Base-by-base conservation (phyloP, 2,797 vertebrate species). In the Xerus rutilus region DNA sequence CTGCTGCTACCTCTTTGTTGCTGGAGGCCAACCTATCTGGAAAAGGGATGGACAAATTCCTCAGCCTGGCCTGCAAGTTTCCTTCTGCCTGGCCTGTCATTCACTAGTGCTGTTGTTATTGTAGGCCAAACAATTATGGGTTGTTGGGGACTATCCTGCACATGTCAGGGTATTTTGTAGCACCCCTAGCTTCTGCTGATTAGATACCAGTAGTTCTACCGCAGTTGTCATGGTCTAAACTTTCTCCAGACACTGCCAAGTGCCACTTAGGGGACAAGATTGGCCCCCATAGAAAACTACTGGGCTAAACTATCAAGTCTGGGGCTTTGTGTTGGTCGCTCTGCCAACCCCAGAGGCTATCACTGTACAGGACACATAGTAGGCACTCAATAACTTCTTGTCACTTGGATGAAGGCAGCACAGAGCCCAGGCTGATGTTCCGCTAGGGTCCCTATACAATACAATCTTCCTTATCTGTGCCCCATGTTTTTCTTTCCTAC, bases 21-120 rank as follows among this genome's bases (percentile, higher is more conserved):
- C 87, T 67, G 64, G 73, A 92, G 94, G 96, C 96, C 95, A 96
- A 88, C 83, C 86, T 95, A 96, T 89, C 74, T 90, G 93, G 70
- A 97, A 95, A 13, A 98, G 86, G 89, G 91, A 95, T 1, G 85
- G 65, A 93, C 86, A 94, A 91, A 79, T 96, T 96, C 95, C 43
- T 57, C 7, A 62, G 7, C 39, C 96, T 96, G 45, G 59, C 32
- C 96, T 43, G 93, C 47, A 96, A 89, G 52, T 14, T 52, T 97
- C 95, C 97, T 43, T 6, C 28, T 18, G 54, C 72, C 14, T 32
- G 1, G 21, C 13, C 45, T 30, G 20, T 57, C 79, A 94, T 73
- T 65, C 25, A 70, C 5, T 57, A 54, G 8, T 54, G 70, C 25
- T 43, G 3, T 0, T 77, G 77, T 74, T 49, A 54, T 57, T 76